Conservation (phyloP, 2,113 vertebrate species). For the Gnathonemus echidnorhynchus region DNA sequence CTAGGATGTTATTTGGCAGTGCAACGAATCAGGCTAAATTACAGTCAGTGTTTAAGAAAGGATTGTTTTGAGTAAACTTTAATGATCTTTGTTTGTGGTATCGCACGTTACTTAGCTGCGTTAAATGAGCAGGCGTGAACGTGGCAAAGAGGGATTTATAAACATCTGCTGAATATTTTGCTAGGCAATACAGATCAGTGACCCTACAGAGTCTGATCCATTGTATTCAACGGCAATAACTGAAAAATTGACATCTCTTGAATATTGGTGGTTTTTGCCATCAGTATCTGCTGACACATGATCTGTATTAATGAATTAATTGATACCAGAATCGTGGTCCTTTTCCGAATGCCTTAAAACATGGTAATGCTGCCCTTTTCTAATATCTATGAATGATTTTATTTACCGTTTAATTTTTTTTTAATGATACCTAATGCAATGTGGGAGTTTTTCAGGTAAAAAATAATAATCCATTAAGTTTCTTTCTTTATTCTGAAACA, state of each 20-base stretch:
- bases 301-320: neutral
- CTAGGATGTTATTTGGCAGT: neutral
- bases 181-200: neutral
- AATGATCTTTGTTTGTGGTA: neutral
- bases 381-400: neutral
- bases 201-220: neutral
- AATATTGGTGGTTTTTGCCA: neutral
- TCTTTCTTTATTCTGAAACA: neutral
- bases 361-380: neutral
- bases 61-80: neutral
- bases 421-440: neutral
- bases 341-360: constrained; percentile 14
- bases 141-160: neutral
- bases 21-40: constrained; percentile 3
- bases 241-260: neutral
- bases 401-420: neutral
- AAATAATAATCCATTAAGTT: neutral
- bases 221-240: constrained; percentile 1
- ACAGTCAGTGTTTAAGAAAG: constrained; percentile 5
- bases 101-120: neutral
- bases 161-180: neutral
- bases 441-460: neutral
- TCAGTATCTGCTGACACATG: neutral
- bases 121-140: neutral
- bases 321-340: neutral